Percentiles rank a stretch among this genome's conserved stretches.
These are phyloP conservation scores for Tenthredo distinguenda DNA, from an alignment of 2,888 invertebrate species.

Conservation along the genomic window DNA sequence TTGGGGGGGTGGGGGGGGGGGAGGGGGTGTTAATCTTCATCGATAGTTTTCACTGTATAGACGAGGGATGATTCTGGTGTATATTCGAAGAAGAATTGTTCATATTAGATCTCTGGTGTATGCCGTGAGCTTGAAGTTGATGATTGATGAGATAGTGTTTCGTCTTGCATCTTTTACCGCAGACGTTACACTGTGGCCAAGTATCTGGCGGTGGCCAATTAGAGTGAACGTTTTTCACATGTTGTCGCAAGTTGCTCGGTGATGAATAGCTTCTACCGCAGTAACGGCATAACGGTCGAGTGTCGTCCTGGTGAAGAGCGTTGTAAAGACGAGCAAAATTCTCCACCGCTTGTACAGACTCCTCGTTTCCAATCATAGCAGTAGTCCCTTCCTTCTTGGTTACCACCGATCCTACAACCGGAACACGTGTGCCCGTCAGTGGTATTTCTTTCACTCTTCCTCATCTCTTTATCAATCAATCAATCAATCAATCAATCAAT, in stretches of 20 bases:
- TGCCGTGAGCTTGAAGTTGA: slow-evolving; percentile 87
- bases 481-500: slow-evolving; percentile 38
- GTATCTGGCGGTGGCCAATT: slow-evolving; percentile 84
- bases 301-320: slow-evolving; percentile 74
- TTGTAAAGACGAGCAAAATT: slow-evolving; percentile 76
- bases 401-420: slow-evolving; percentile 78
- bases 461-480: slow-evolving; percentile 50
- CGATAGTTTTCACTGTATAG: background rate
- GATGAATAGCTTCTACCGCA: slow-evolving; percentile 87
- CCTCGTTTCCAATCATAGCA: slow-evolving; percentile 64
- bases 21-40: background rate
- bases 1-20: background rate
- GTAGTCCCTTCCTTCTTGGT: slow-evolving; percentile 72
- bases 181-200: slow-evolving; percentile 87
- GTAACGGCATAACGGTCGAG: slow-evolving; percentile 85
- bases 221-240: slow-evolving; percentile 88
- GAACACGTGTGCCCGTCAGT: slow-evolving; percentile 73
- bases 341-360: slow-evolving; percentile 71
- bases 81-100: slow-evolving; percentile 66
- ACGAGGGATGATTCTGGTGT: slow-evolving; percentile 59
- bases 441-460: slow-evolving; percentile 52
- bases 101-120: slow-evolving; percentile 83
- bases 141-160: slow-evolving; percentile 89
- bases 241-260: slow-evolving; percentile 87
- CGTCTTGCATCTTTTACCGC: slow-evolving; percentile 88